phyloP scores from a whole-genome alignment of 1,140 invertebrate genomes.

The Phthorimaea operculella region DNA sequence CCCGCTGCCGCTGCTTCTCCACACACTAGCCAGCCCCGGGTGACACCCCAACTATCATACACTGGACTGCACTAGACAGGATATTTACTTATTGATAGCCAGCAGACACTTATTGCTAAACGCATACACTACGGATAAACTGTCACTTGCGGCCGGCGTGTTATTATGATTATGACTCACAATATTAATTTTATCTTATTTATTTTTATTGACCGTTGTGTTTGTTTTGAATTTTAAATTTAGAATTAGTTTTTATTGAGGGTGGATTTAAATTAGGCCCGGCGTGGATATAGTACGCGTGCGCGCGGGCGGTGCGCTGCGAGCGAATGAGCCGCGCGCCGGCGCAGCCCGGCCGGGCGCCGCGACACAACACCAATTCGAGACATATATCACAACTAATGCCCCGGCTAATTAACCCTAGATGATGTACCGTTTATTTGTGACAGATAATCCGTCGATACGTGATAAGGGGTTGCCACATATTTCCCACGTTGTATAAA shows the following conservation, averaged over 20 bases:
- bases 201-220: constrained; percentile 10
- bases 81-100: constrained; percentile 30
- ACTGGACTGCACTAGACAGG: constrained; percentile 7
- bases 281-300: constrained; percentile 24
- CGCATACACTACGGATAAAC: constrained; percentile 32
- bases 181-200: constrained; percentile 1
- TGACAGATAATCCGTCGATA: constrained; percentile 36
- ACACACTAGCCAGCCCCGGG: constrained; percentile 14
- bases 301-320: constrained; percentile 38
- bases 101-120: constrained; percentile 29
- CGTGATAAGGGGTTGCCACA: constrained; percentile 28
- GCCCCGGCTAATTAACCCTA: constrained; percentile 30
- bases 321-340: constrained; percentile 38
- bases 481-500: constrained; percentile 33
- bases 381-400: constrained; percentile 36
- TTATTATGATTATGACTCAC: constrained; percentile 6
- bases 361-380: constrained; percentile 33
- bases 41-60: not conserved
- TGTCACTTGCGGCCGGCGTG: constrained; percentile 35
- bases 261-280: constrained; percentile 31
- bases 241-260: constrained; percentile 16
- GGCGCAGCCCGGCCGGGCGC: constrained; percentile 13
- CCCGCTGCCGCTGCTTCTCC: constrained; percentile 28
- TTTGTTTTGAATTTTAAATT: constrained; percentile 19
- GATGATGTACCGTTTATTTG: constrained; percentile 32